Percentiles rank a stretch among this genome's conserved stretches.
Conservation (phyloP, 2,797 vertebrate species). For the Anisognathus igniventris region DNA sequence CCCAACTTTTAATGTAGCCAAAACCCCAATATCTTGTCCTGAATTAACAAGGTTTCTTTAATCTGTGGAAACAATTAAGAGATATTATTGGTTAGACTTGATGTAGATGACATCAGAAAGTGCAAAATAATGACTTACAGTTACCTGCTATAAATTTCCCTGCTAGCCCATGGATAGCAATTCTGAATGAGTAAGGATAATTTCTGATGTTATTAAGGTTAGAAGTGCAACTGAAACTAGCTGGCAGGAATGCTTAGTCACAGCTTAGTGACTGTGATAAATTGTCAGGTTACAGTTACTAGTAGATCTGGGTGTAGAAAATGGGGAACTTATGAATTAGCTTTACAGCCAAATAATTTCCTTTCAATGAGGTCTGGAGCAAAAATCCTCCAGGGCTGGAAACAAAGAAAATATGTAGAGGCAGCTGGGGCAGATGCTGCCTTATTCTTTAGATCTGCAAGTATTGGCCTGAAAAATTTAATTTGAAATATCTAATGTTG, state of each 20-base stretch:
- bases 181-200: background rate
- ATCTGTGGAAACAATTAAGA: background rate
- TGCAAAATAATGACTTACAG: background rate
- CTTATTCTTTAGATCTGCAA: background rate
- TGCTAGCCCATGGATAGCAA: background rate
- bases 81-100: background rate
- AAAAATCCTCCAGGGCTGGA: background rate
- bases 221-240: background rate
- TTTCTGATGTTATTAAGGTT: background rate
- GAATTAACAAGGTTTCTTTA: background rate
- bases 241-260: background rate
- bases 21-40: background rate
- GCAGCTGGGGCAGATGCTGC: background rate
- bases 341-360: background rate
- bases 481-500: background rate
- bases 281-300: background rate
- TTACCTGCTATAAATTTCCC: background rate
- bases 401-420: background rate
- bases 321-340: background rate
- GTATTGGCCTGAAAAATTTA: background rate
- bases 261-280: background rate
- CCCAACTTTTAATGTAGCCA: background rate
- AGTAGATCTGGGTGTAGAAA: background rate
- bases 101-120: background rate
- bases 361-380: background rate